Conservation (phyloP, 92 coral and sea anemone genomes). For the Zoanthus sansibaricus region DNA sequence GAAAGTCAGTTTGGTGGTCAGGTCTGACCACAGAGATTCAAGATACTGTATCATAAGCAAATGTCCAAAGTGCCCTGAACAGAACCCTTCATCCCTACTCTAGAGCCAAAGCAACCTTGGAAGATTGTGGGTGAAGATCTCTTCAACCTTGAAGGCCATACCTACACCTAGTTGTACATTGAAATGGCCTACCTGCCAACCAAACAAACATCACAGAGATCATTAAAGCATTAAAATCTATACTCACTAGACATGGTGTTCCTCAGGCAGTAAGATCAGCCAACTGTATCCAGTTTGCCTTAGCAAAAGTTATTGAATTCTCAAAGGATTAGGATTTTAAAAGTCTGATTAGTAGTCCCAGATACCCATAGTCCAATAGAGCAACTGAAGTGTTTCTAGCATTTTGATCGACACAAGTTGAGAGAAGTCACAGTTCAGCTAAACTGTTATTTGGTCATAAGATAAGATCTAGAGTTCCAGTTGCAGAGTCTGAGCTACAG, state of each 20-base stretch:
- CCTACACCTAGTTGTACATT: not conserved
- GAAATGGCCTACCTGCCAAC: not conserved
- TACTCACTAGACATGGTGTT: not conserved
- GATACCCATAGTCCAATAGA: too few species aligned
- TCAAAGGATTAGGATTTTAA: too few species aligned
- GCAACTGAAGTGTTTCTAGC: too few species aligned
- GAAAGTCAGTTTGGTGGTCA: not conserved
- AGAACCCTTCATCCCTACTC: not conserved
- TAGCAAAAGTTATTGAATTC: too few species aligned
- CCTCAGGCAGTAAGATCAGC: not conserved
- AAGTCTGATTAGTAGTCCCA: too few species aligned
- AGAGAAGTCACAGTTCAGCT: too few species aligned
- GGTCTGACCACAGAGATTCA: not conserved
- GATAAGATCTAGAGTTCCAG: too few species aligned
- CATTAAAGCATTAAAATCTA: not conserved
- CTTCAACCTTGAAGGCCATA: not conserved
- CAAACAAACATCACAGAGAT: not conserved
- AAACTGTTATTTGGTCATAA: too few species aligned
- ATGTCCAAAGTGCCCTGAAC: not conserved
- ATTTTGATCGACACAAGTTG: too few species aligned
- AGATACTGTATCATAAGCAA: not conserved
- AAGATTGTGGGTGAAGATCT: not conserved
- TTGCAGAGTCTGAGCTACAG: too few species aligned
- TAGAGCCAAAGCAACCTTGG: not conserved
- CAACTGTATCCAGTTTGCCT: not conserved